Evolutionary conservation across 2,113 vertebrate species (phyloP), one percentile per base, ranked within the genome.

Genomic region (Atlantisia rogersi): DNA sequence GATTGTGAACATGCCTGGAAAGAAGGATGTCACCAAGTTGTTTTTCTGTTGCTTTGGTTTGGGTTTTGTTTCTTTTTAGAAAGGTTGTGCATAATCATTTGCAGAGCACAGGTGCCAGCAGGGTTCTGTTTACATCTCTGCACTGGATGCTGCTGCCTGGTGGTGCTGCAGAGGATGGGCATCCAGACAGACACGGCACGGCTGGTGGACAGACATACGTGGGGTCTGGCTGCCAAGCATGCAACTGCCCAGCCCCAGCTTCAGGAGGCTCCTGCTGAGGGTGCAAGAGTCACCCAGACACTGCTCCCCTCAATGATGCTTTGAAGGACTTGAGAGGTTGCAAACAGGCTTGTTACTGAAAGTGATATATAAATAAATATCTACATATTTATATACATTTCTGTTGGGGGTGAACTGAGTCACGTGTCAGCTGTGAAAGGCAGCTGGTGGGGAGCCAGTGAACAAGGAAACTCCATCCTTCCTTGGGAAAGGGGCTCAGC

Each of bases 1-100:
- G 90, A 28, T 13, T 42, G 58, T 46, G 94, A 88, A 60, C 68
- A 74, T 37, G 48, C 52, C 89, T 81, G 64, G 88, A 86, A 94
- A 90, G 48, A 58, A 56, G 86, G 28, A 59, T 69, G 22, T 87
- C 46, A 74, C 24, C 13, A 10, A n/a, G 69, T 28, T 56, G 48
- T 48, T 48, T 48, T 48, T 48, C 48, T 8, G 16, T 52, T 28
- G 52, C 14, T 52, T 52, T 26, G 50, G 12, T 26, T 52, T 52
- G 48, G 10, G 12, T 52, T 52, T 52, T 52, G 50, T 28, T 39
- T 48, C 52, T n/a, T 53, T 82, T 48, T 16, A 76, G 35, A 28
- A 26, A 29, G 24, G 5, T 50, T 86, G 59, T 69, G 75, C n/a
- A 56, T 58, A 55, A 60, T 65, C 15, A 44, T 62, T 50, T 53